Evolutionary conservation across 1,140 invertebrate species (phyloP).

Genomic region (Trinorchestia longiramus): DNA sequence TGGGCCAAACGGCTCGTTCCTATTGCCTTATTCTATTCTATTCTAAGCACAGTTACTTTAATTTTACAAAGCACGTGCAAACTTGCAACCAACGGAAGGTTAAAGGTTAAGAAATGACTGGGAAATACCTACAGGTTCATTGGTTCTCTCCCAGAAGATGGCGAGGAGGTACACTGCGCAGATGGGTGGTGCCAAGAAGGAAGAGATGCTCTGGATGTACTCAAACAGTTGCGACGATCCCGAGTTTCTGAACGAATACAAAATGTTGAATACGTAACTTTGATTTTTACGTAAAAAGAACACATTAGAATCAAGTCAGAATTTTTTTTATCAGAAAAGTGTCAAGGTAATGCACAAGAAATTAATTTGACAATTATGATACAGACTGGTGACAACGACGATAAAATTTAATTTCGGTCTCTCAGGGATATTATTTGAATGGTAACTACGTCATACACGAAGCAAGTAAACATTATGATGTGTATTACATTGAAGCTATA

Average conservation of each 20-base stretch:
- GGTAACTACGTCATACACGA: too few species aligned
- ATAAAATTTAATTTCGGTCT: too few species aligned
- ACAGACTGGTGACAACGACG: too few species aligned
- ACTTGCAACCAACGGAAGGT: too few species aligned
- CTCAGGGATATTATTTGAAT: too few species aligned
- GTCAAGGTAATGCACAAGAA: neutral
- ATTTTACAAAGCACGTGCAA: too few species aligned
- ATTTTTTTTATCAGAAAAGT: neutral
- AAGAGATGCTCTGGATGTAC: conserved; percentile 75
- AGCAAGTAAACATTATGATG: too few species aligned
- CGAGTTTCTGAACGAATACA: conserved; percentile 51
- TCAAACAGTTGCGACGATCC: conserved; percentile 72
- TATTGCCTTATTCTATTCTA: too few species aligned
- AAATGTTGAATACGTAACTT: neutral
- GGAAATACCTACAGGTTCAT: conserved; percentile 71
- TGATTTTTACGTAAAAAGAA: neutral
- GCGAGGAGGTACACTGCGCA: conserved; percentile 74
- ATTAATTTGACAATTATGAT: neutral
- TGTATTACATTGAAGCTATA: too few species aligned
- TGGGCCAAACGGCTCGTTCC: too few species aligned
- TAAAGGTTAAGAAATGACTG: too few species aligned
- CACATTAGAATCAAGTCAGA: neutral
- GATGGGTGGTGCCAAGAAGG: conserved; percentile 74
- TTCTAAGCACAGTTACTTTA: too few species aligned
- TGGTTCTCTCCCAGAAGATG: conserved; percentile 72